Base-by-base conservation (phyloP, 1,140 invertebrate species). In the Drosophila burlai region DNA sequence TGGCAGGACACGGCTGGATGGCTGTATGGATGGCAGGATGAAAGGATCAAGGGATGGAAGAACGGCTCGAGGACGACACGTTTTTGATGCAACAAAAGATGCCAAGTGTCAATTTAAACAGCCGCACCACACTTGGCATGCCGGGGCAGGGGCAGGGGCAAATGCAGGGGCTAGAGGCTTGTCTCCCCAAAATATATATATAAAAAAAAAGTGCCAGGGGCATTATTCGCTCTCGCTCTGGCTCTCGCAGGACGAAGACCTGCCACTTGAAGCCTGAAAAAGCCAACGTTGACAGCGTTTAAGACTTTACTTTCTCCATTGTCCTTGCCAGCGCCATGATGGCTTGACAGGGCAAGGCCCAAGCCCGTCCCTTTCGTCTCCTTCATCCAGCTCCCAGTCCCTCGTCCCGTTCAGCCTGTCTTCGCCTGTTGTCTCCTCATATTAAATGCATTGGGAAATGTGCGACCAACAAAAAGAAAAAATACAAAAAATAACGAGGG, bases 61-160 rank as follows among this genome's bases (percentile, higher is more conserved):
- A 42, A 58, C 36, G 50, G 45, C 74, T 73, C 63, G 67, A 77
- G 67, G 62, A 77, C 83, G 68, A 89, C 84, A 89, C 85, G 74
- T 85, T 89, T 90, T 81, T 89, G 81, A 84, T 85, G 81, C 81
- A 90, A 90, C 85, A 89, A 89, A 85, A 89, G 86, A 90, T 90
- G 81, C 85, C 85, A 90, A 89, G 85, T 89, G 85, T 89, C 85
- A 89, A 89, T 89, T 89, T 89, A 89, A 91, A 66, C 79, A 90
- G 85, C 81, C 85, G 83, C 83, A 86, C 63, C 54, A 57, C 80
- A 83, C 81, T 80, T 57, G 36, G 54, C 36, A 11, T 57, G 65
- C 46, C 45, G 34, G 26, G 11, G 26, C 40, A 16, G 18, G 24
- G 26, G 47, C 5, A 31, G 15, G 46, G 60, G 26, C 26, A 29